Conservation (phyloP, 2,797 vertebrate genomes). For the Argya squamiceps region DNA sequence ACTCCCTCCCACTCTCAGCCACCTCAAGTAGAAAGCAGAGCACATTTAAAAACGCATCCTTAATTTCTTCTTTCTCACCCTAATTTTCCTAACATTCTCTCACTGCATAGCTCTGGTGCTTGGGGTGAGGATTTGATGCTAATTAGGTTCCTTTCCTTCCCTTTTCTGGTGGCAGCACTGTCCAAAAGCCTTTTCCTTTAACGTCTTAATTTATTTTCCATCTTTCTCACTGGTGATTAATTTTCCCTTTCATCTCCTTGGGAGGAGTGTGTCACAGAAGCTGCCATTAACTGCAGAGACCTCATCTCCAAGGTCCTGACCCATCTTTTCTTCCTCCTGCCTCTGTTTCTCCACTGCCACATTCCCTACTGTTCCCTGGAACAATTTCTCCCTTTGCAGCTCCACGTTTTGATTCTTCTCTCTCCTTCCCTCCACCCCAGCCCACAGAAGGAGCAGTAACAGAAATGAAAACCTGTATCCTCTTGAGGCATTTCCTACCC, state of each 20-base stretch:
- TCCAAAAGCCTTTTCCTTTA: not conserved
- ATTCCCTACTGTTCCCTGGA: rapidly evolving
- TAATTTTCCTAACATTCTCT: not conserved
- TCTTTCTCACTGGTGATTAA: not conserved
- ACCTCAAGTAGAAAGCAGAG: slow-evolving; percentile 4
- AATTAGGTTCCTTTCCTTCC: not conserved
- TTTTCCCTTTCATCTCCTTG: not conserved
- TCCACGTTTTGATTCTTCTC: not conserved
- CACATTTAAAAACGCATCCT: not conserved
- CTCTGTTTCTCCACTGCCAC: not conserved
- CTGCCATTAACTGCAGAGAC: not conserved
- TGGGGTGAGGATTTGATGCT: not conserved
- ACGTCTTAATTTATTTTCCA: not conserved
- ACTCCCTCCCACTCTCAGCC: slow-evolving; percentile 17
- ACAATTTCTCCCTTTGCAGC: not conserved
- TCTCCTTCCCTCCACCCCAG: not conserved
- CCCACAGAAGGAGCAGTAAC: not conserved
- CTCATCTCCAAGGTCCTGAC: not conserved
- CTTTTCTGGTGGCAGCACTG: not conserved
- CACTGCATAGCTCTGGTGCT: not conserved
- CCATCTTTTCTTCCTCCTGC: not conserved
- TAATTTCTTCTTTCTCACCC: slow-evolving; percentile 22
- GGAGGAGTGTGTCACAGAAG: not conserved
- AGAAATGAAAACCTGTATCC: rapidly evolving
- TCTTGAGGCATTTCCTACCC: not conserved